A percentile compares a stretch with the other conserved stretches of the same genome.
phyloP scores from a whole-genome alignment of 2,888 invertebrate species.

The Drosophila infuscata region DNA sequence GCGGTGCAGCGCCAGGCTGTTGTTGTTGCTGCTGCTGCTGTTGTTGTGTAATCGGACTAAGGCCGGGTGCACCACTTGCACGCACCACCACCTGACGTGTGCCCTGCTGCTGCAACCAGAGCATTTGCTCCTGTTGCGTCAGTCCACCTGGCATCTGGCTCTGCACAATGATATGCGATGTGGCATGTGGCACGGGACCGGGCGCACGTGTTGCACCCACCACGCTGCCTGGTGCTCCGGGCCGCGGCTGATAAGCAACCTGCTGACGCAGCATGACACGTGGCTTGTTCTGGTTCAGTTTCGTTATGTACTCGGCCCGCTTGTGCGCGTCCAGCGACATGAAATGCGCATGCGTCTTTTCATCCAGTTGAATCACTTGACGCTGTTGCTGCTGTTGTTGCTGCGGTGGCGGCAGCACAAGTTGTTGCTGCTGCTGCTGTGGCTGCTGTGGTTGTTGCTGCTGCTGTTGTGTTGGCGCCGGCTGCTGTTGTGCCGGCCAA shows the following conservation, averaged over 20 bases:
- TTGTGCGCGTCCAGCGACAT: constrained; percentile 93
- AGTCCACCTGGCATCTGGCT: constrained; percentile 89
- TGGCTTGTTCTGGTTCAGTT: constrained; percentile 89
- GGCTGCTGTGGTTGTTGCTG: constrained; percentile 72
- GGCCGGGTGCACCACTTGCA: constrained; percentile 82
- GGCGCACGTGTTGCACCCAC: constrained; percentile 86
- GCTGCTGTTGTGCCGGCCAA: constrained; percentile 70
- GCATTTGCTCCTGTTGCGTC: constrained; percentile 88
- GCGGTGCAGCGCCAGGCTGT: constrained; percentile 46
- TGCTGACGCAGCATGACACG: constrained; percentile 87
- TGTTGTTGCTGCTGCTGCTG: constrained; percentile 68
- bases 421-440: constrained; percentile 73
- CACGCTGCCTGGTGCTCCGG: constrained; percentile 82
- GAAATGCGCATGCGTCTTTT: constrained; percentile 92
- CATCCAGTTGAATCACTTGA: constrained; percentile 92
- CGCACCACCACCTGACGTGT: constrained; percentile 87
- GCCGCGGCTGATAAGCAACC: constrained; percentile 84
- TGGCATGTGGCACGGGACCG: constrained; percentile 83
- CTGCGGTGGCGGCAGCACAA: constrained; percentile 68
- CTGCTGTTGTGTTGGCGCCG: constrained; percentile 48
- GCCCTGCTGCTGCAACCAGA: constrained; percentile 89
- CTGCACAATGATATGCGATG: constrained; percentile 88
- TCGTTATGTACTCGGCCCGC: constrained; percentile 91
- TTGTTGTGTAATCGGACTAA: constrained; percentile 83
- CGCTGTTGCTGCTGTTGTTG: constrained; percentile 84